Evolutionary conservation across 2,113 vertebrate genomes (phyloP).

Genomic region (Chroicocephalus ridibundus): DNA sequence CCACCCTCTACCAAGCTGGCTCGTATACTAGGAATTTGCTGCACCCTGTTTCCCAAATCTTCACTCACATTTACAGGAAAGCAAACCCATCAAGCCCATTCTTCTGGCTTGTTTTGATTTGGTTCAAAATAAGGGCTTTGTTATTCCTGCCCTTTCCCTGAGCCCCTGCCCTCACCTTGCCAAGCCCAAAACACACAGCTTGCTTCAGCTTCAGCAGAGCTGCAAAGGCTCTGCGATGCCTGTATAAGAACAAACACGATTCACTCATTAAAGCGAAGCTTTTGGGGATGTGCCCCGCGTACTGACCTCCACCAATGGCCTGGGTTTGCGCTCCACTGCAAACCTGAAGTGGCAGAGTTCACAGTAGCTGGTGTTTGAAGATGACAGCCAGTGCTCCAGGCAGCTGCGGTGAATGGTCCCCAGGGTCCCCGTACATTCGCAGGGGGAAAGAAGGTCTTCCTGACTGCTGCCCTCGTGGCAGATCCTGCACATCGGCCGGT

Average conservation of each 20-base stretch:
- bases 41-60: neutral
- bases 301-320: slow-evolving; percentile 84
- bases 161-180: neutral
- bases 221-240: neutral
- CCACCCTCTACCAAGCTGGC: neutral
- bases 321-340: slow-evolving; percentile 83
- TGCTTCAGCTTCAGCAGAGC: neutral
- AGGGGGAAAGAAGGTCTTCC: slow-evolving; percentile 87
- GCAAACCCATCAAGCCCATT: neutral
- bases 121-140: neutral
- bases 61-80: neutral
- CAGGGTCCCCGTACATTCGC: slow-evolving; percentile 83
- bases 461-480: slow-evolving; percentile 86
- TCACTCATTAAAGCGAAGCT: slow-evolving; percentile 12
- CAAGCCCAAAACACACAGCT: neutral
- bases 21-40: neutral
- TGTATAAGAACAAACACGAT: neutral
- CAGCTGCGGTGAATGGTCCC: slow-evolving; percentile 88
- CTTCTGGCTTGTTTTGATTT: neutral
- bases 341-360: slow-evolving; percentile 92
- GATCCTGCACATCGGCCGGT: slow-evolving; percentile 84
- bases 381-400: slow-evolving; percentile 87
- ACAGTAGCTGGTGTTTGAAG: slow-evolving; percentile 88
- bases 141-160: neutral
- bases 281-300: neutral